Conservation (phyloP, 2,113 vertebrate genomes). For the Lepus timidus region DNA sequence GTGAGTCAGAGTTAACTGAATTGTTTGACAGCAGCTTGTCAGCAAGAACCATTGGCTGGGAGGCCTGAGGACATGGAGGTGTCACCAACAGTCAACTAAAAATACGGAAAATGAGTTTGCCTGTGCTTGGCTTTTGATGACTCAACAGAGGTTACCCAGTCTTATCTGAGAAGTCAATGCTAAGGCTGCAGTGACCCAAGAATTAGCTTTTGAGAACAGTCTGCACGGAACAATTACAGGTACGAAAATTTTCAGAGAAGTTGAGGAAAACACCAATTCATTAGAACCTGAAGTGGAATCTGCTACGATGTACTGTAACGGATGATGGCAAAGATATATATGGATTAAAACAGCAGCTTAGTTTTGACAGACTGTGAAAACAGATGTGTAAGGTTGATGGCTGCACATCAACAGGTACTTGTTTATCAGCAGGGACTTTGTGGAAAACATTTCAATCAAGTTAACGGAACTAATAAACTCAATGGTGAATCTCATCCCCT, state of each 20-base stretch:
- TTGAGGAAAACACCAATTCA: background rate
- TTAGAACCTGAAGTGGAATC: background rate
- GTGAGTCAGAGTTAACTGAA: background rate
- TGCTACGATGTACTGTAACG: background rate
- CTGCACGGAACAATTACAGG: background rate
- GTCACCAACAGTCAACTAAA: background rate
- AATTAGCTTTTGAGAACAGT: background rate
- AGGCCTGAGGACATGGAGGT: background rate
- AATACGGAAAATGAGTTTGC: background rate
- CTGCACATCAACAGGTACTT: background rate
- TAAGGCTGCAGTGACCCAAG: background rate
- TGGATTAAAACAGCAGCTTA: background rate
- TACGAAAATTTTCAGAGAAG: slow-evolving; percentile 38
- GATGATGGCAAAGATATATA: background rate
- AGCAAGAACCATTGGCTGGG: background rate
- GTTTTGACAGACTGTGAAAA: background rate
- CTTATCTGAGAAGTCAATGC: background rate
- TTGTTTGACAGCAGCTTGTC: background rate
- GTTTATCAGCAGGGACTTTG: background rate
- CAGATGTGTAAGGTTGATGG: background rate
- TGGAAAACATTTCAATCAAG: background rate
- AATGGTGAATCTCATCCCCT: background rate
- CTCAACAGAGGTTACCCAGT: background rate
- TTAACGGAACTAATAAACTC: background rate
- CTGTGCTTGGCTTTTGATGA: slow-evolving; percentile 29